Evolutionary conservation across 2,888 invertebrate genomes (phyloP).

Genomic region (Scrobipalpa atriplicella): DNA sequence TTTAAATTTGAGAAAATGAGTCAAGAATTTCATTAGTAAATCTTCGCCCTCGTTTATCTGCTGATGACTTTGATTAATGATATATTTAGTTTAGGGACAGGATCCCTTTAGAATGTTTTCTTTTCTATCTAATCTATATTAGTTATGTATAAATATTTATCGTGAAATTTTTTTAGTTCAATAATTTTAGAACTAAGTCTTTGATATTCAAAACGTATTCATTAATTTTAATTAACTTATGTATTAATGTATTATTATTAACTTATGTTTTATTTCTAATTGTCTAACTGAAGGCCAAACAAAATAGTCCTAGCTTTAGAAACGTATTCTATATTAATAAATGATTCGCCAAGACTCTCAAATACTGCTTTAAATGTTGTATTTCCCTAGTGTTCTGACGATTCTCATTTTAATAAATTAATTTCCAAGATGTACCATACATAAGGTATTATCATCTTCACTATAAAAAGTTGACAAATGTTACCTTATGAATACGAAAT

Average conservation of each 20-base stretch:
- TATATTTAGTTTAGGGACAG: constrained; percentile 9
- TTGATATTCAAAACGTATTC: no score
- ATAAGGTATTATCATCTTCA: no score
- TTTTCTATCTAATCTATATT: neutral
- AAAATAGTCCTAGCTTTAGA: constrained; percentile 4
- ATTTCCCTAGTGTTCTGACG: constrained; percentile 29
- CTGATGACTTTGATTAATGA: constrained; percentile 20
- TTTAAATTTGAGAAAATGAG: constrained; percentile 23
- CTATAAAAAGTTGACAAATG: neutral
- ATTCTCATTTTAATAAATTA: no score
- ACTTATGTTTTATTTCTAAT: neutral
- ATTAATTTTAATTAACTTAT: no score
- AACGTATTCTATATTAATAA: neutral
- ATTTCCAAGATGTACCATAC: no score
- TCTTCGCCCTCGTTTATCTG: constrained; percentile 16
- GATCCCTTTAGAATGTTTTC: neutral
- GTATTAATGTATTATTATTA: no score
- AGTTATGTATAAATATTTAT: no score
- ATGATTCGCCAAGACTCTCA: neutral
- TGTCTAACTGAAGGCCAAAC: neutral
- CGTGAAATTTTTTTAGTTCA: no score
- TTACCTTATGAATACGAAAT: neutral
- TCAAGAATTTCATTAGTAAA: constrained; percentile 23
- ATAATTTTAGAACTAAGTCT: no score
- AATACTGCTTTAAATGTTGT: constrained; percentile 54